Conservation (phyloP, 2,797 vertebrate species). For the Otus scops region DNA sequence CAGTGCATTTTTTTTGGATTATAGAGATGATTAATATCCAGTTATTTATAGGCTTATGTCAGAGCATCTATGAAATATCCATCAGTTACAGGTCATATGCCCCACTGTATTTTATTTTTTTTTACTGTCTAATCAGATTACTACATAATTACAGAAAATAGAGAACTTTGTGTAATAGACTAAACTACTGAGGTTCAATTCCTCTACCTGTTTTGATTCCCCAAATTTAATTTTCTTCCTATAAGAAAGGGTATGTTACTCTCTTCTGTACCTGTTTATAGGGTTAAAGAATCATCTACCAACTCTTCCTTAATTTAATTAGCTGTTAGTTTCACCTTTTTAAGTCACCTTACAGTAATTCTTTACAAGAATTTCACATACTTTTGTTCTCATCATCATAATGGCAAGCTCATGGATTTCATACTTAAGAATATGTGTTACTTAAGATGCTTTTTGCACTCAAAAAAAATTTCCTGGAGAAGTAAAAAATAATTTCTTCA, state of each 20-base stretch:
- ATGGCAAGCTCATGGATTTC: not conserved
- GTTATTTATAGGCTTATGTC: not conserved
- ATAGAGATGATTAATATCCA: not conserved
- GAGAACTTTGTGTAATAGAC: not conserved
- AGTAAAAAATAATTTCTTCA: not conserved
- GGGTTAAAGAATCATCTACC: not conserved
- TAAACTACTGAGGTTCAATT: not conserved
- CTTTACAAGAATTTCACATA: not conserved
- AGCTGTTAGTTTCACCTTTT: not conserved
- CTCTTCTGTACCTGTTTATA: not conserved
- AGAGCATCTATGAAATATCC: not conserved
- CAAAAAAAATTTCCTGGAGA: not conserved
- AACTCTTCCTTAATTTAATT: not conserved
- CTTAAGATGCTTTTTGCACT: not conserved
- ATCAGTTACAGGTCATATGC: not conserved
- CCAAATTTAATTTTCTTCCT: not conserved
- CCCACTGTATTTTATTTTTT: not conserved
- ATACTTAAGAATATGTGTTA: not conserved
- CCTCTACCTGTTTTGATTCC: not conserved
- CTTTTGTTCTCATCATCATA: not conserved
- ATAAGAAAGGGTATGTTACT: not conserved
- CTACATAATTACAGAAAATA: not conserved
- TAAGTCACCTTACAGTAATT: not conserved
- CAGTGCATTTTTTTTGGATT: not conserved
- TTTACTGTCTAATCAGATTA: not conserved